Evolutionary conservation across 2,113 vertebrate species (phyloP), one percentile per base, ranked within the genome.

Genomic region (Cynoglossus semilaevis): DNA sequence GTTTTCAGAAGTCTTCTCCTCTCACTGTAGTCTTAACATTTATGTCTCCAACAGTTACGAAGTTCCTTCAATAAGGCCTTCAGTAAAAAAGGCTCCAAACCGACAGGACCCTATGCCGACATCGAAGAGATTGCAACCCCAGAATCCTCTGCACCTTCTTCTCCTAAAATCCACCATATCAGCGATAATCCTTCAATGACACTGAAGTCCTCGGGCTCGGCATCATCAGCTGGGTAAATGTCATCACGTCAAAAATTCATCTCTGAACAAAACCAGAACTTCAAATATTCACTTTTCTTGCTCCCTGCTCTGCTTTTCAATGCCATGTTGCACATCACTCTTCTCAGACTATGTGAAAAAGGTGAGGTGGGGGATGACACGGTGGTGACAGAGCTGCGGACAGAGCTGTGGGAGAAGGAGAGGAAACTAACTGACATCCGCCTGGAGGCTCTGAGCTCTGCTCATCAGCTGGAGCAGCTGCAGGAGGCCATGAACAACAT

Each of bases 1-100:
- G 9, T 45, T n/a, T 40, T n/a, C 10, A 41, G n/a, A 7, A 0
- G 38, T 35, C 2, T 56, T 8, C 7, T 1, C 61, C 10, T 36
- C 38, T 41, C 38, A 41, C 10, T 41, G 38, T 57, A 0, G 5
- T 35, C 37, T 55, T 1, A 29, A 0, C 17, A 2, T 68, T 62
- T 59, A 46, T n/a, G 61, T 18, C 29, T 36, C 42, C 1, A 67
- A 18, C 74, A 99, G 97, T 83, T 99, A 14, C 93, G 97, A 51
- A 98, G 95, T 76, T 99, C 97, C 70, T 99, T 99, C 89, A 98
- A 98, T 88, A 97, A 97, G 78, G 97, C 97, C 55, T 99, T 99
- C 82, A 98, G 92, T 82, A 99, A 99, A 85, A 99, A 98, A 77
- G 95, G 94, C 4, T 89, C 94, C 37, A 99, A 99, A 84, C 87